Percentiles rank a stretch among this genome's conserved stretches.
These are phyloP conservation scores for Pygmarrhopalites habei DNA, from an alignment of 1,140 invertebrate genomes.

Conservation along the genomic window DNA sequence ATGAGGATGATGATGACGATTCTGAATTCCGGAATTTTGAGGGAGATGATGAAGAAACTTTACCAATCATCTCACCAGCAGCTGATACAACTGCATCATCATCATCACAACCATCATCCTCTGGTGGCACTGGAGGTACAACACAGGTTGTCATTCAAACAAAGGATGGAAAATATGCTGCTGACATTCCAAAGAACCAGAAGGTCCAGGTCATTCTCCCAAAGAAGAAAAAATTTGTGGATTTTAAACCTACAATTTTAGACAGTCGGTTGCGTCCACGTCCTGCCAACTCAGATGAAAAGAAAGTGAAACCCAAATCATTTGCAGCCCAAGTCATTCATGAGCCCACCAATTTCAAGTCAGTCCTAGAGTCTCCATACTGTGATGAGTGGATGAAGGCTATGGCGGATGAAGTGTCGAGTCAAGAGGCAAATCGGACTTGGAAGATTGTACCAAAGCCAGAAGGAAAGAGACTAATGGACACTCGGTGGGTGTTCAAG, in stretches of 20 bases:
- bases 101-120: background rate
- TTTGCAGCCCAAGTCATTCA: background rate
- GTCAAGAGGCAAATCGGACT: constrained; percentile 34
- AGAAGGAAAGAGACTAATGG: constrained; percentile 33
- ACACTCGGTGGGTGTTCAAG: constrained; percentile 27
- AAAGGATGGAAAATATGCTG: background rate
- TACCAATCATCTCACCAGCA: background rate
- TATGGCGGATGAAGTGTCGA: constrained; percentile 35
- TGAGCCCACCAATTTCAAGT: constrained; percentile 25
- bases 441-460: constrained; percentile 43
- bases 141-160: constrained; percentile 5
- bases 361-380: constrained; percentile 27
- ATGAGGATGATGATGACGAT: background rate
- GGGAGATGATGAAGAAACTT: background rate
- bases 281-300: too few species aligned
- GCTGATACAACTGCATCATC: background rate
- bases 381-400: constrained; percentile 32
- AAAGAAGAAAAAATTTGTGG: background rate
- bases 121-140: background rate
- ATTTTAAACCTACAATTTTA: background rate
- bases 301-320: background rate
- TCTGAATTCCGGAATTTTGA: too few species aligned
- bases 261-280: background rate
- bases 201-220: background rate
- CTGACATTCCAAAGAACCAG: background rate